phyloP scores from a whole-genome alignment of 2,888 invertebrate genomes.

The Lamellibrachia columna region DNA sequence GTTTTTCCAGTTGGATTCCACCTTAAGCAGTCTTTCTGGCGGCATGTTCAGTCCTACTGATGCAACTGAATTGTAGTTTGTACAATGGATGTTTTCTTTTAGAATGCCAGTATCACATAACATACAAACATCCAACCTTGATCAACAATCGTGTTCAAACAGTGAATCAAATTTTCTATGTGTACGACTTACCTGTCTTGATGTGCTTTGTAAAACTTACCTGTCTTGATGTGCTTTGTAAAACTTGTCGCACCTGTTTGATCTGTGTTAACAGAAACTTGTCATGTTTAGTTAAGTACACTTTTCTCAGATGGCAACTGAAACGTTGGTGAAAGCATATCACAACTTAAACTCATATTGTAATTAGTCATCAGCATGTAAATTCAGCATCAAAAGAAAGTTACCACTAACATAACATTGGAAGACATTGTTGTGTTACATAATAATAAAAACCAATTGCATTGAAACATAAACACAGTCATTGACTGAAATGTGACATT shows the following conservation, averaged over 20 bases:
- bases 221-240: background rate
- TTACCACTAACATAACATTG: background rate
- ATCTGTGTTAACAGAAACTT: background rate
- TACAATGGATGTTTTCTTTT: background rate
- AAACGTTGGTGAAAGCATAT: background rate
- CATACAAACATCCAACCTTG: background rate
- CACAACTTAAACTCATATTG: background rate
- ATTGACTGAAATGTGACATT: too few relatives aligned
- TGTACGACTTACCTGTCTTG: background rate
- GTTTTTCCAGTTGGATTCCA: too few relatives aligned
- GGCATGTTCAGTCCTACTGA: too few relatives aligned
- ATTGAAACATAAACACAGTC: too few relatives aligned
- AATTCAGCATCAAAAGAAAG: background rate
- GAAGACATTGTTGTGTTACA: too few relatives aligned
- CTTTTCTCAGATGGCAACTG: background rate
- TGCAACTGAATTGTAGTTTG: background rate
- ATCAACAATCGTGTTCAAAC: background rate
- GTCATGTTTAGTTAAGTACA: background rate
- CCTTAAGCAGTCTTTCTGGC: too few relatives aligned
- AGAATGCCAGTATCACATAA: background rate
- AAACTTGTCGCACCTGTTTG: background rate
- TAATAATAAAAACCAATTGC: too few relatives aligned
- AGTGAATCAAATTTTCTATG: background rate
- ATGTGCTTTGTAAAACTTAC: slow-evolving; percentile 1
- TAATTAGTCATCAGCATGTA: background rate